Evolutionary conservation across 2,113 vertebrate species (phyloP).

Genomic region (Ictalurus furcatus): DNA sequence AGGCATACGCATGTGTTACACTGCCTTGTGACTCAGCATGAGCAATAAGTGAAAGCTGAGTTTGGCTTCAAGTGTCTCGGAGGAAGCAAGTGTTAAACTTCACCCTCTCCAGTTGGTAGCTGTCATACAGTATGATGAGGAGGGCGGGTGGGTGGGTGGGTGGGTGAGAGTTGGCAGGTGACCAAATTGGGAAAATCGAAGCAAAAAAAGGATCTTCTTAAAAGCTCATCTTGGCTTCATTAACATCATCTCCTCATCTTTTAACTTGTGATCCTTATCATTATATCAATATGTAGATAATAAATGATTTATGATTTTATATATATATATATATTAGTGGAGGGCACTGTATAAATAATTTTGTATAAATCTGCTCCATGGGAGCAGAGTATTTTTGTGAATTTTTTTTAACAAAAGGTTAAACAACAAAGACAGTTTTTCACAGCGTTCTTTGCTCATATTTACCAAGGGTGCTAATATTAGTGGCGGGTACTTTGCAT

Average conservation of each 20-base stretch:
- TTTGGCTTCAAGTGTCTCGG: not conserved
- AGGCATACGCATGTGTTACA: not conserved
- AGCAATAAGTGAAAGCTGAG: not conserved
- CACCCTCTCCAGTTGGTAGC: not conserved
- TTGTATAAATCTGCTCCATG: too few species aligned
- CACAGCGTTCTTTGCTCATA: too few species aligned
- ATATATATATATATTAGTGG: too few species aligned
- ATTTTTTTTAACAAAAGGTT: too few species aligned
- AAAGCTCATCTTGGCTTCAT: not conserved
- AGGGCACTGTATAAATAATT: too few species aligned
- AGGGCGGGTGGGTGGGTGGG: not conserved
- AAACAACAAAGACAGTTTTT: too few species aligned
- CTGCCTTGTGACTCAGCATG: not conserved
- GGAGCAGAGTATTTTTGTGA: too few species aligned
- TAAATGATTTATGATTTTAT: not conserved
- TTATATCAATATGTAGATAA: not conserved
- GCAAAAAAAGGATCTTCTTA: not conserved
- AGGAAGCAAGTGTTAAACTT: not conserved
- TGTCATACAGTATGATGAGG: not conserved
- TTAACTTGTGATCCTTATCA: not conserved
- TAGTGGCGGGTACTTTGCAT: not conserved
- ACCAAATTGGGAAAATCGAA: not conserved
- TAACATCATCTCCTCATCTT: not conserved
- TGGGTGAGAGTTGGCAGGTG: not conserved
- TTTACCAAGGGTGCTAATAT: too few species aligned